Percentiles rank a stretch among this genome's conserved stretches.
Evolutionary conservation across 1,140 invertebrate species (phyloP).

Genomic region (Heliconius hermathena): DNA sequence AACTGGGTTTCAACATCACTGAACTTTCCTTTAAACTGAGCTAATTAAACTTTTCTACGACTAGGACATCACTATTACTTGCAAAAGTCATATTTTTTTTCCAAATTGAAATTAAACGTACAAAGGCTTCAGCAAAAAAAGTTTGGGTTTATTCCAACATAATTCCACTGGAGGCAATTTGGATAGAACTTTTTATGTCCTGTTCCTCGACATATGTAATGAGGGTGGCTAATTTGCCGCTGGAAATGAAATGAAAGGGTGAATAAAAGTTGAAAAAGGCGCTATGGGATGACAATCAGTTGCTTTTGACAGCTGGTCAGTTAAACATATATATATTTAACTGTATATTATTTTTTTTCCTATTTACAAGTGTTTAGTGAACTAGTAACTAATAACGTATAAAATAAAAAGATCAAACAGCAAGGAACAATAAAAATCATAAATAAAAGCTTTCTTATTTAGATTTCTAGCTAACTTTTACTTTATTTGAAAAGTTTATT

Average conservation of each 20-base stretch:
- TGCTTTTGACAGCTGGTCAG: constrained; percentile 8
- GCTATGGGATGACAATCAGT: constrained; percentile 5
- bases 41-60: neutral
- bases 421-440: neutral
- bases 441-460: neutral
- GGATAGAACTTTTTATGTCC: constrained; percentile 20
- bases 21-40: neutral
- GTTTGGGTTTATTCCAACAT: constrained; percentile 17
- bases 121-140: constrained; percentile 17
- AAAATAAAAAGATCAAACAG: neutral
- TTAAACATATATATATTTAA: neutral
- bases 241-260: constrained; percentile 12
- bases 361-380: too few species aligned
- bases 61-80: neutral
- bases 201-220: constrained; percentile 17
- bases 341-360: neutral
- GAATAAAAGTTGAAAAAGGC: neutral
- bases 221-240: constrained; percentile 16
- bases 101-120: constrained; percentile 24
- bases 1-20: neutral
- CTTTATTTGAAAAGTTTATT: constrained; percentile 9
- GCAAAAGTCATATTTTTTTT: neutral
- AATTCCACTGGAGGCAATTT: constrained; percentile 1
- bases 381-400: neutral
- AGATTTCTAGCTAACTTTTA: neutral